Evolutionary conservation across 2,113 vertebrate species (phyloP), one percentile per base, ranked within the genome.

Genomic region (Anhinga anhinga): DNA sequence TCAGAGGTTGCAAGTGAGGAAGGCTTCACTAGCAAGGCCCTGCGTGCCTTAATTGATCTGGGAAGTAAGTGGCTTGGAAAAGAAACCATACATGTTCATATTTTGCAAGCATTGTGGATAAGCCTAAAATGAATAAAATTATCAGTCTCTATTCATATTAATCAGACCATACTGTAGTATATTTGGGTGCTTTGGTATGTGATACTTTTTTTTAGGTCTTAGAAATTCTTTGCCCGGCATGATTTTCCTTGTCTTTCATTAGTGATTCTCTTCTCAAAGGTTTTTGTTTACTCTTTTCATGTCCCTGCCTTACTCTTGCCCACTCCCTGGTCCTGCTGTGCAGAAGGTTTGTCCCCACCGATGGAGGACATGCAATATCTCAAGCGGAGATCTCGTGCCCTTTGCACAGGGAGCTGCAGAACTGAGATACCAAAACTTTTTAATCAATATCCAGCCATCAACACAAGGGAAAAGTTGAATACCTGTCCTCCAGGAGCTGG

Each of bases 321-420:
- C 0, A 0, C 19, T 77, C 40, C 30, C 8, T 53, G 1, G n/a
- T n/a, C 36, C n/a, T 65, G 30, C 72, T 42, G 2, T 2, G 2
- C 27, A 40, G 49, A 7, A 65, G 22, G 13, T 42, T 44, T 58
- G 34, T 61, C 69, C 42, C 34, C 34, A 50, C 47, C 13, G 26
- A 21, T 5, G 20, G 56, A 71, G 77, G 55, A 10, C 4, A 1
- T n/a, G 45, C 27, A 40, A 1, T 2, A 14, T 29, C 36, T 53
- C 53, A 32, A n/a, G 11, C 8, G 14, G 66, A 27, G 9, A 67
- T 23, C 85, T 42, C 36, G 22, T 44, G 56, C n/a, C 50, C 32
- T 40, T 50, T 78, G 69, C 36, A 17, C 11, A 13, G 42, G 69
- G 59, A 25, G n/a, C 74, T 92, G 63, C 65, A 92, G 65, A 61